A percentile compares a stretch with the other conserved stretches of the same genome.
Evolutionary conservation across 2,888 invertebrate species (phyloP).

Genomic region (Ptychoptera contaminata): DNA sequence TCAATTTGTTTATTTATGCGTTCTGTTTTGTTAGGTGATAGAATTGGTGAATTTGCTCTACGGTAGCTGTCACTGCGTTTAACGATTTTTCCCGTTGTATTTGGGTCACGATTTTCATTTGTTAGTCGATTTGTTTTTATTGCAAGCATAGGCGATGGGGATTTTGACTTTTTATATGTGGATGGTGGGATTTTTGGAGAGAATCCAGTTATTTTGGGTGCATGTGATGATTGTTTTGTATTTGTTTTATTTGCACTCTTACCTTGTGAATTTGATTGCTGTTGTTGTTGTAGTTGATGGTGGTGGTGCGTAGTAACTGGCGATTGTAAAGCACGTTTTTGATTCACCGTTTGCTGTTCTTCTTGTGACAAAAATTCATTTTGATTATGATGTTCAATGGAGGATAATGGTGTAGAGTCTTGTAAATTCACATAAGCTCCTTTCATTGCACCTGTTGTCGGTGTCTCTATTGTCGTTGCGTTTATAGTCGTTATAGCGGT

Average conservation of each 20-base stretch:
- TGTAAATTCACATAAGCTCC: slow-evolving; percentile 61
- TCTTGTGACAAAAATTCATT: neutral
- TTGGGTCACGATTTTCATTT: slow-evolving; percentile 23
- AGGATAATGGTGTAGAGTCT: slow-evolving; percentile 33
- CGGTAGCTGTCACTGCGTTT: slow-evolving; percentile 76
- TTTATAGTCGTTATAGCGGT: slow-evolving; percentile 7
- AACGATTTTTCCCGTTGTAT: slow-evolving; percentile 32
- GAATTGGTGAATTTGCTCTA: slow-evolving; percentile 51
- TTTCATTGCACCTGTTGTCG: slow-evolving; percentile 14
- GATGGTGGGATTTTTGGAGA: slow-evolving; percentile 30
- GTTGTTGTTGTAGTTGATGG: slow-evolving; percentile 4
- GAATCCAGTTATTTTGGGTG: slow-evolving; percentile 12
- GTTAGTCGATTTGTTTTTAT: slow-evolving; percentile 5
- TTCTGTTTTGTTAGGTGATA: neutral
- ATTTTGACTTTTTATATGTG: slow-evolving; percentile 4
- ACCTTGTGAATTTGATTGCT: slow-evolving; percentile 31
- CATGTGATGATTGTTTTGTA: slow-evolving; percentile 21
- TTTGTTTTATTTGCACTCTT: slow-evolving; percentile 33
- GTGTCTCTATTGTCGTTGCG: neutral
- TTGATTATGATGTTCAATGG: too few species aligned
- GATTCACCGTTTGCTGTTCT: slow-evolving; percentile 45
- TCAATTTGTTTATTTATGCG: slow-evolving; percentile 35
- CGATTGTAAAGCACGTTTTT: neutral
- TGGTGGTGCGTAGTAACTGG: neutral
- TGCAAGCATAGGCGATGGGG: neutral